phyloP scores from a whole-genome alignment of 2,888 invertebrate species.

The Eristalis arbustorum region DNA sequence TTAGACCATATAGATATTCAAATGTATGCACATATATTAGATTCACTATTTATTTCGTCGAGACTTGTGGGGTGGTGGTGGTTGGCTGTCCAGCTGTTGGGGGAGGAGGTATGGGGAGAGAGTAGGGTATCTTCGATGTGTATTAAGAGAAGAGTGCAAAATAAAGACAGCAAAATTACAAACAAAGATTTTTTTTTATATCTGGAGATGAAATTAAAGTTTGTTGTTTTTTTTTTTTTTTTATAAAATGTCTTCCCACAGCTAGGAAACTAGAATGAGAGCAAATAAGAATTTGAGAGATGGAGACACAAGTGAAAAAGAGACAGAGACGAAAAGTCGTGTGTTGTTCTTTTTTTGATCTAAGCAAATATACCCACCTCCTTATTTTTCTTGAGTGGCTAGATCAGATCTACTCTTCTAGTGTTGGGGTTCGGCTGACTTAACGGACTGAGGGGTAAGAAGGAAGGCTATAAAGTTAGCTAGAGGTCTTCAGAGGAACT shows the following conservation, averaged over 20 bases:
- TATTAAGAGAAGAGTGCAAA: conserved; percentile 61
- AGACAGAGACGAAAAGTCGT: conserved; percentile 51
- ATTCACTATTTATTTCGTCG: conserved; percentile 42
- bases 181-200: conserved; percentile 17
- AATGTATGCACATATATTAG: conserved; percentile 70
- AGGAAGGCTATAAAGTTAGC: conserved; percentile 15
- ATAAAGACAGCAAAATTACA: conserved; percentile 51
- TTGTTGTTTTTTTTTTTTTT: conserved; percentile 7
- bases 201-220: conserved; percentile 30
- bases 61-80: conserved; percentile 33
- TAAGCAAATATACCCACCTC: conserved; percentile 55
- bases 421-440: not conserved
- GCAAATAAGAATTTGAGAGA: not conserved
- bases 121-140: not conserved
- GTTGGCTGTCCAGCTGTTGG: not conserved
- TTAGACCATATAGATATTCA: conserved; percentile 62
- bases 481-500: conserved; percentile 33
- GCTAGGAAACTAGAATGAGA: not conserved
- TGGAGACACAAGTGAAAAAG: not conserved
- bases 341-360: conserved; percentile 21
- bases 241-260: conserved; percentile 34
- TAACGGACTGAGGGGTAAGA: not conserved
- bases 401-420: conserved; percentile 33
- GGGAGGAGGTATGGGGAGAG: not conserved
- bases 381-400: conserved; percentile 4